Conservation (phyloP, 1,140 invertebrate genomes). For the Drosophila auraria region DNA sequence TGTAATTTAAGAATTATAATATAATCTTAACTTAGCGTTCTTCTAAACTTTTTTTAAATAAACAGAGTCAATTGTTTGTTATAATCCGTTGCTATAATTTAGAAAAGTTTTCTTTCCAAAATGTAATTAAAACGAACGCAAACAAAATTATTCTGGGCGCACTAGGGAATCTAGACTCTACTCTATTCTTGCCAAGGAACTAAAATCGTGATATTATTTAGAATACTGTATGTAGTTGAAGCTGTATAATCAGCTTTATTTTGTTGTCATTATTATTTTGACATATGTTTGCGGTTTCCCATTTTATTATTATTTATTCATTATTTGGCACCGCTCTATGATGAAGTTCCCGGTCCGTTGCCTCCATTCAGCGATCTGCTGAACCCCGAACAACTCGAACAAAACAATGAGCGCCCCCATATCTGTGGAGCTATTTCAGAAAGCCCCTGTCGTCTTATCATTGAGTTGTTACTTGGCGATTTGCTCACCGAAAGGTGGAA, state of each 20-base stretch:
- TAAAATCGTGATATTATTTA: neutral
- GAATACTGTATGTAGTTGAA: constrained; percentile 1
- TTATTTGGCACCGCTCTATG: constrained; percentile 6
- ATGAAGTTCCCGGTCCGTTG: constrained; percentile 32
- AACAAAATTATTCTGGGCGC: neutral
- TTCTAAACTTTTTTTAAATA: too few species aligned
- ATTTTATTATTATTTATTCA: constrained; percentile 33
- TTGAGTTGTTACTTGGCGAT: constrained; percentile 34
- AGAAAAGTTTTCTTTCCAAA: neutral
- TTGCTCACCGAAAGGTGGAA: constrained; percentile 36
- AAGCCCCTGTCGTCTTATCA: constrained; percentile 28
- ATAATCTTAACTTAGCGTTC: too few species aligned
- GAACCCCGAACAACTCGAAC: constrained; percentile 10
- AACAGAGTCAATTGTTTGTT: too few species aligned
- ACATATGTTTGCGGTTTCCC: constrained; percentile 38
- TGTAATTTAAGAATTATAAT: too few species aligned
- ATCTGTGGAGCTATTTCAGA: constrained; percentile 20
- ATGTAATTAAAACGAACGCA: neutral
- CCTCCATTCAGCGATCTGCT: constrained; percentile 16
- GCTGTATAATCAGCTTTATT: constrained; percentile 27
- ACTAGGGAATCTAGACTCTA: neutral
- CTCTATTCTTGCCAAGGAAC: neutral
- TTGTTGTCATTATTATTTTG: constrained; percentile 60
- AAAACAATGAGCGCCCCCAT: constrained; percentile 10
- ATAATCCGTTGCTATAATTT: neutral